A percentile compares a stretch with the other conserved stretches of the same genome.
These are phyloP conservation scores for Andrena chrysosceles DNA, from an alignment of 2,888 invertebrate genomes.

Conservation along the genomic window DNA sequence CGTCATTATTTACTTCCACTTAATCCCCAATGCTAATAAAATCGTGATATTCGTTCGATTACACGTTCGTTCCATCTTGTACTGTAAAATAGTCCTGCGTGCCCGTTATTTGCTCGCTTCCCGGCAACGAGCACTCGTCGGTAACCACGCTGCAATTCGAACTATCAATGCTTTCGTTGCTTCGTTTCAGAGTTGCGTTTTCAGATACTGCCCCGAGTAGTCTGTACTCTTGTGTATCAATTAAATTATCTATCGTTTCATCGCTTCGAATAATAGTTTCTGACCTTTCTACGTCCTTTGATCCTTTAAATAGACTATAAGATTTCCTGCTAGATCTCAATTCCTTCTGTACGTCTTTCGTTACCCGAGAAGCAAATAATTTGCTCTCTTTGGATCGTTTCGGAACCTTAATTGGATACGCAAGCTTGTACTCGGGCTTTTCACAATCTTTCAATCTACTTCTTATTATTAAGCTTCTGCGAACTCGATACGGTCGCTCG, in stretches of 20 bases:
- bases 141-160: background rate
- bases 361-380: background rate
- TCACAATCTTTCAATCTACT: conserved; percentile 68
- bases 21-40: conserved; percentile 49
- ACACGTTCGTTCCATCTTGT: background rate
- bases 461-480: conserved; percentile 68
- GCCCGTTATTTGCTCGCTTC: background rate
- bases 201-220: background rate
- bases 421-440: background rate
- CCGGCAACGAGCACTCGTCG: background rate
- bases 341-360: background rate
- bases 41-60: conserved; percentile 55
- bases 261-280: background rate
- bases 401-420: conserved; percentile 31
- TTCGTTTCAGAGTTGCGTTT: background rate
- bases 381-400: conserved; percentile 18
- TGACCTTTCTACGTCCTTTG: background rate
- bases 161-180: background rate
- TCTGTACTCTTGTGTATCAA: background rate
- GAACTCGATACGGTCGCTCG: conserved; percentile 52
- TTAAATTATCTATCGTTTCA: too few relatives aligned
- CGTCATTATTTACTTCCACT: conserved; percentile 10
- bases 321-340: conserved; percentile 13
- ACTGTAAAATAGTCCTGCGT: background rate
- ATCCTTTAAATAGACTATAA: conserved; percentile 9